Evolutionary conservation across 2,888 invertebrate species (phyloP), one percentile per base, ranked within the genome.

Genomic region (Melanotus villosus): DNA sequence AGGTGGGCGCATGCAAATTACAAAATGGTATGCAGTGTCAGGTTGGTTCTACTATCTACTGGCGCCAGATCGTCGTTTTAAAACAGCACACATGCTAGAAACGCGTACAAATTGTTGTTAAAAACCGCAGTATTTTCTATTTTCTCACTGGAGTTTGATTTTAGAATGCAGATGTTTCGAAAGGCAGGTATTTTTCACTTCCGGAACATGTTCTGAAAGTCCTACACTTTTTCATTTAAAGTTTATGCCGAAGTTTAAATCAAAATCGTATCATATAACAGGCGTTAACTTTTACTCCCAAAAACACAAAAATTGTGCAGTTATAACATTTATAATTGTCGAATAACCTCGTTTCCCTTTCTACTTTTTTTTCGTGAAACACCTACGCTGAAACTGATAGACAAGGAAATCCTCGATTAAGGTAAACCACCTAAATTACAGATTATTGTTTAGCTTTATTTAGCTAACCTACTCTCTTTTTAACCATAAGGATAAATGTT

Each of bases 1-100:
- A 65, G 68, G 71, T 69, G 68, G 71, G 68, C 65, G 68, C 60
- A 71, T 68, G 71, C 71, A 71, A 71, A 71, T 71, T 68, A 62
- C 52, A 54, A 54, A 62, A 57, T 65, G 68, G 68, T 62, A 69
- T 69, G 68, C 65, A 50, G 58, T 62, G 62, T 68, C 65, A 71
- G 68, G 68, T 71, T 71, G 38, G 65, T 57, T 69, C 43, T 59
- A 58, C 56, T 41, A 60, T 65, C 62, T 64, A 47, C 45, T 65
- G 71, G 68, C 71, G 71, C 71, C 71, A 69, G 60, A 57, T 65
- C 41, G 71, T 65, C 71, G 68, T 43, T 52, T 58, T 63, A 47
- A 57, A 60, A 70, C 47, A 50, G 50, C 56, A 63, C 70, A 65
- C 63, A 62, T 70, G 65, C 60, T 54, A 43, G 26, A 36, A 30